phyloP scores from a whole-genome alignment of 2,113 vertebrate species.

The Pseudolaguvia tuberculata region DNA sequence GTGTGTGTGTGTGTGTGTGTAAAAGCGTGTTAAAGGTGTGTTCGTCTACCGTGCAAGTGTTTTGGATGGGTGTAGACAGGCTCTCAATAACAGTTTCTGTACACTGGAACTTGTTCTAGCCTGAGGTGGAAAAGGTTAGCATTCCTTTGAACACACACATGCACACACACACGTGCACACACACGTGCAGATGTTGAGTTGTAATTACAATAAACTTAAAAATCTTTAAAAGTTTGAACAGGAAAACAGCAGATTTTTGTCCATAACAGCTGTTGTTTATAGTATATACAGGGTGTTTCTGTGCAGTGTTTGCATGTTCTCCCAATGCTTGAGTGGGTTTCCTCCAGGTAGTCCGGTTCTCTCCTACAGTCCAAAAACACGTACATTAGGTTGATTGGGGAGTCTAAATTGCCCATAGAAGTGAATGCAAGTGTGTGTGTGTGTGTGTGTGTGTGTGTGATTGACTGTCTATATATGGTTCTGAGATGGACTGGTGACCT shows the following conservation, averaged over 20 bases:
- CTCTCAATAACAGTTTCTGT: constrained; percentile 1
- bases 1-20: too few species aligned
- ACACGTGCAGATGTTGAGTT: not conserved
- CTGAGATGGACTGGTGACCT: too few species aligned
- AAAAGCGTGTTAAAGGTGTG: constrained; percentile 39
- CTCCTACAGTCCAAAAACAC: too few species aligned
- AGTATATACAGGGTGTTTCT: not conserved
- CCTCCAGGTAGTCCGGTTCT: too few species aligned
- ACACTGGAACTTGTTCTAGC: not conserved
- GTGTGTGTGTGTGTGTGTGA: too few species aligned
- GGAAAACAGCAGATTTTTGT: not conserved
- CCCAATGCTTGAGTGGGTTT: too few species aligned
- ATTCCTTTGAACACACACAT: constrained; percentile 25
- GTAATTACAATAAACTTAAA: not conserved
- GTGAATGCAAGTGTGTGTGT: too few species aligned
- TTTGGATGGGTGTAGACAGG: constrained; percentile 40
- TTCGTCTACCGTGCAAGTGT: constrained; percentile 26
- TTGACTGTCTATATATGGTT: too few species aligned
- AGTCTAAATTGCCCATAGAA: too few species aligned
- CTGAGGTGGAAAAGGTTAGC: constrained; percentile 16
- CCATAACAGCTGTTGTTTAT: not conserved
- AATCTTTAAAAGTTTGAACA: not conserved
- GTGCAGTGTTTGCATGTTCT: not conserved
- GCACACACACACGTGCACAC: too few species aligned
- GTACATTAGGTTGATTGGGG: too few species aligned